A percentile compares a stretch with the other conserved stretches of the same genome.
Conservation (phyloP, 2,888 invertebrate species). For the Drosophila nr. perissopoda region DNA sequence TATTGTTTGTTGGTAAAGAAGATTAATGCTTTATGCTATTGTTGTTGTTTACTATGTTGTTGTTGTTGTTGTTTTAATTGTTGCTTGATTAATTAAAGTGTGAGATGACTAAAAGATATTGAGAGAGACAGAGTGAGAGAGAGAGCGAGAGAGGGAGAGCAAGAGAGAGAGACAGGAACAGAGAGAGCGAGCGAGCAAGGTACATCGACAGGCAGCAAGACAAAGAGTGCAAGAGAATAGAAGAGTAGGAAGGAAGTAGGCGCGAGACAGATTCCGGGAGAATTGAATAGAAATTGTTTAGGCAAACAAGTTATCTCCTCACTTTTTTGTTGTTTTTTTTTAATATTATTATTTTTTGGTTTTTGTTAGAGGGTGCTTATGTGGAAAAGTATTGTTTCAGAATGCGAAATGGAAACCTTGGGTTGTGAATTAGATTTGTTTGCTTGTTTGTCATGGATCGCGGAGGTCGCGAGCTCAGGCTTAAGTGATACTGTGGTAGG, state of each 20-base stretch:
- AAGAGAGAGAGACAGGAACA: conserved; percentile 16
- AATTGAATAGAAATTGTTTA: not conserved
- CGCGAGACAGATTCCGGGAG: not conserved
- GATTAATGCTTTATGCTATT: conserved; percentile 31
- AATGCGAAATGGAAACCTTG: not conserved
- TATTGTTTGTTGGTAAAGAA: conserved; percentile 39
- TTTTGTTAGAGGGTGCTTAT: not conserved
- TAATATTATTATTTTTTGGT: not conserved
- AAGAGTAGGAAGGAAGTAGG: not conserved
- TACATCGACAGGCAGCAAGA: conserved; percentile 43
- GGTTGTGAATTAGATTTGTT: conserved; percentile 14
- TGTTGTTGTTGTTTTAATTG: conserved; percentile 38
- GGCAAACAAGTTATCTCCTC: not conserved
- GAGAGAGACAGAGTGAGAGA: conserved; percentile 21
- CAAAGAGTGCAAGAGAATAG: conserved; percentile 5
- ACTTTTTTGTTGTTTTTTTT: not conserved
- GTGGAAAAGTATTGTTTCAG: not conserved
- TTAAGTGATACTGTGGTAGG: conserved; percentile 2
- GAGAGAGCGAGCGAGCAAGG: conserved; percentile 18
- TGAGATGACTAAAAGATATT: conserved; percentile 49
- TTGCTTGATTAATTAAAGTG: conserved; percentile 62
- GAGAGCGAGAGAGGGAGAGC: conserved; percentile 13
- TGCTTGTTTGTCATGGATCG: conserved; percentile 24
- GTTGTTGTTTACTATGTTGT: conserved; percentile 16
- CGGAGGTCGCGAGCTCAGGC: conserved; percentile 2